phyloP scores from a whole-genome alignment of 2,797 vertebrate genomes.

The Enteromius viviparus region DNA sequence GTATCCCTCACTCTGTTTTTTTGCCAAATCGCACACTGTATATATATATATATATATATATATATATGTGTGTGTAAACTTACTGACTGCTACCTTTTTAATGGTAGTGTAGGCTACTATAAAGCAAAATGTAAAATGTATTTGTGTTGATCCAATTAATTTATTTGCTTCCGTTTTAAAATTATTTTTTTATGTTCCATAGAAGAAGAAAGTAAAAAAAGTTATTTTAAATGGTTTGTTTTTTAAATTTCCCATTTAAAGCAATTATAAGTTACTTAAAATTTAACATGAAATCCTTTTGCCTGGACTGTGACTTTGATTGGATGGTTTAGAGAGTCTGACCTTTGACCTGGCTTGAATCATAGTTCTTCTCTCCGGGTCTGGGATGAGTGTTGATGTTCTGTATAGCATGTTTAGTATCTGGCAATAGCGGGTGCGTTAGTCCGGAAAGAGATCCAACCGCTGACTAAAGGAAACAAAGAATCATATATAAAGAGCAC shows the following conservation, averaged over 20 bases:
- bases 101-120: background rate
- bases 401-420: constrained; percentile 67
- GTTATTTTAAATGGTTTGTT: too few relatives aligned
- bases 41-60: too few relatives aligned
- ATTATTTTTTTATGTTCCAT: background rate
- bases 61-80: too few relatives aligned
- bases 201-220: background rate
- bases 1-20: too few relatives aligned
- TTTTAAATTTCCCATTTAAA: background rate
- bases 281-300: background rate
- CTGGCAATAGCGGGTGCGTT: constrained; percentile 32
- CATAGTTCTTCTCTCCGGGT: constrained; percentile 9
- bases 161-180: background rate
- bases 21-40: too few relatives aligned
- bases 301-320: background rate
- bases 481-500: constrained; percentile 5
- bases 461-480: constrained; percentile 39
- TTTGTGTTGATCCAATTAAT: background rate
- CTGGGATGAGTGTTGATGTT: constrained; percentile 67
- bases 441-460: constrained; percentile 33
- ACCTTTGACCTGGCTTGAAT: constrained; percentile 46
- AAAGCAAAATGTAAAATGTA: background rate
- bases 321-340: constrained; percentile 34
- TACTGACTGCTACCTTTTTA: background rate
- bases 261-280: background rate